Base-by-base conservation (phyloP, 2,113 vertebrate species). In the Nibea albiflora region DNA sequence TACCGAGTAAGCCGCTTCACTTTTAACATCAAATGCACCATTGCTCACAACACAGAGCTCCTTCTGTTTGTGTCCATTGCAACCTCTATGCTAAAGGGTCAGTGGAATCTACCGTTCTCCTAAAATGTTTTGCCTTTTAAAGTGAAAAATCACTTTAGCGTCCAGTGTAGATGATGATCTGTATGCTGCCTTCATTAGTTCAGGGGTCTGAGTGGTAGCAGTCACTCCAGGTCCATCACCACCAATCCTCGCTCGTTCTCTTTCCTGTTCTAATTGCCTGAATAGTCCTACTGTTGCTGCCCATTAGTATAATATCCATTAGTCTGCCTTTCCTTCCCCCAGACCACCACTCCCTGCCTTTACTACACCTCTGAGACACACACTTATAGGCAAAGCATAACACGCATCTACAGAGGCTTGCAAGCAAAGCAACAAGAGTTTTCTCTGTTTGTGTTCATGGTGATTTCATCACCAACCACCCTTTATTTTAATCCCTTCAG, bases 201-300 rank as follows among this genome's bases (percentile, higher is more conserved):
- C 74, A 66, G 72, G 49, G 81, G 76, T 87, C 80, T 89, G 84
- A 91, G 86, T 53, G 88, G 80, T 69, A 68, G 70, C 81, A 89
- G 72, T 83, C 78, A 47, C 76, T 84, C 60, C 86, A 47, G 71
- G 60, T 71, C 89, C 90, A 91, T 93, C 92, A 92, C 57, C 86
- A 83, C 75, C 83, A 77, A 56, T 84, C 81, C 85, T 88, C 69
- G 58, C 88, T 85, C 24, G 7, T 80, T 86, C 80, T 85, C 92
- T 93, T 95, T 95, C 93, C 94, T 94, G 86, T 77, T 88, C 86
- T 95, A 94, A 95, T 94, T 91, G 93, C 89, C 87, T 53, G 44
- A 81, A 90, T 73, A 88, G 89, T 91, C 83, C 11, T 76, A 24
- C 93, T 92, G 90, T 86, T 73, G 80, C 84, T 76, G 79, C 92